Conservation (phyloP, 1,140 invertebrate genomes). For the Drosophila orosa region DNA sequence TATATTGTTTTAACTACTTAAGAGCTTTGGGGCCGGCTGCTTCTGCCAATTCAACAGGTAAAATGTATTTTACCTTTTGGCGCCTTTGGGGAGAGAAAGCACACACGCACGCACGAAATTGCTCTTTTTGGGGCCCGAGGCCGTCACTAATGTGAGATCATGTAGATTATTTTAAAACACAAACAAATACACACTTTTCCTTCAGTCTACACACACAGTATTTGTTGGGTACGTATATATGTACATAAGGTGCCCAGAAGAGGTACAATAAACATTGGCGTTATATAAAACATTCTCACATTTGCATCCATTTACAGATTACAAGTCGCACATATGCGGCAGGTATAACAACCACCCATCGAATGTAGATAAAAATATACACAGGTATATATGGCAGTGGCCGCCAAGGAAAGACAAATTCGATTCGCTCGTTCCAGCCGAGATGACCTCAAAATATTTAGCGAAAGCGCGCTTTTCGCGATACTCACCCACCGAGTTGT, state of each 20-base stretch:
- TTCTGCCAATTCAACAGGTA: conserved; percentile 30
- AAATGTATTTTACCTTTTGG: conserved; percentile 27
- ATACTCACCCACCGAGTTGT: conserved; percentile 67
- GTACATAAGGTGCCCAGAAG: conserved; percentile 4
- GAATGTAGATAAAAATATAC: conserved; percentile 38
- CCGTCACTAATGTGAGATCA: conserved; percentile 46
- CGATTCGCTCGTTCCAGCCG: conserved; percentile 3
- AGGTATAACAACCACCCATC: conserved; percentile 26
- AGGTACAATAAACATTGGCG: conserved; percentile 23
- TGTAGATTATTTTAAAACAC: conserved; percentile 49
- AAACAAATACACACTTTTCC: conserved; percentile 39
- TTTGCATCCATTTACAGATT: conserved; percentile 44
- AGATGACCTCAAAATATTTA: conserved; percentile 69
- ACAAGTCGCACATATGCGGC: conserved; percentile 12
- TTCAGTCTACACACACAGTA: conserved; percentile 27
- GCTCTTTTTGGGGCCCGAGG: conserved; percentile 18
- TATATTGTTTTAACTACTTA: conserved; percentile 29
- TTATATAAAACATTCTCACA: conserved; percentile 34
- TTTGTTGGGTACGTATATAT: conserved; percentile 18
- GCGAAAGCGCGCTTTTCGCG: conserved; percentile 61
- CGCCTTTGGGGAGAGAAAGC: conserved; percentile 6
- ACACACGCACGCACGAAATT: conserved; percentile 25
- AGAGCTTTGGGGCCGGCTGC: conserved; percentile 20
- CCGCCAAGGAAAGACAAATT: conserved; percentile 24
- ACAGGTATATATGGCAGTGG: conserved; percentile 29